Conservation (phyloP, 2,888 invertebrate species). For the Ophioninae sp. region DNA sequence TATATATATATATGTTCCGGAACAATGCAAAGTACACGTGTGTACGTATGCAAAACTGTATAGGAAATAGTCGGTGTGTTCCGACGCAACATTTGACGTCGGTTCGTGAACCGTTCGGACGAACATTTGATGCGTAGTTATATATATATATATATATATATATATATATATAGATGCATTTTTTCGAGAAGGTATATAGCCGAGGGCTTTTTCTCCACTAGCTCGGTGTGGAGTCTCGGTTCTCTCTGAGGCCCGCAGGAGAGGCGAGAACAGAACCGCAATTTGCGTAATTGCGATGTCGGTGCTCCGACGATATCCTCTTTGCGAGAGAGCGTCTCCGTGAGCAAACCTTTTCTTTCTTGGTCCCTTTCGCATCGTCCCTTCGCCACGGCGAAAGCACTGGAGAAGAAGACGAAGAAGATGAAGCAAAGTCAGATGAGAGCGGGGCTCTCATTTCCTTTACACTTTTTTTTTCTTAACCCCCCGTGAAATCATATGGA, state of each 20-base stretch:
- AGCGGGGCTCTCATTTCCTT: slow-evolving; percentile 22
- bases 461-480: slow-evolving; percentile 2
- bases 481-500: background rate
- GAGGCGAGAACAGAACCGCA: slow-evolving; percentile 78
- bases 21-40: background rate
- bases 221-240: slow-evolving; percentile 9
- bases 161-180: slow-evolving; percentile 3
- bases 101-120: slow-evolving; percentile 1
- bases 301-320: slow-evolving; percentile 67
- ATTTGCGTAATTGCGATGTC: slow-evolving; percentile 79
- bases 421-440: slow-evolving; percentile 7
- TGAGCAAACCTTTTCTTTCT: slow-evolving; percentile 46
- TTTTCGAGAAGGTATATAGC: slow-evolving; percentile 23
- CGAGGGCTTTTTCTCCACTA: slow-evolving; percentile 38
- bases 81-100: slow-evolving; percentile 13
- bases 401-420: background rate
- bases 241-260: slow-evolving; percentile 68
- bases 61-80: background rate
- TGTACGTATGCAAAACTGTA: background rate
- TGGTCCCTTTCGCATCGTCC: background rate
- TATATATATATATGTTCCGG: background rate
- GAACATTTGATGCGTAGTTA: slow-evolving; percentile 31
- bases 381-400: slow-evolving; percentile 10
- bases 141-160: slow-evolving; percentile 5
- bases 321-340: slow-evolving; percentile 49